Conservation (phyloP, 2,113 vertebrate species). For the Trochalopteron elliotii region DNA sequence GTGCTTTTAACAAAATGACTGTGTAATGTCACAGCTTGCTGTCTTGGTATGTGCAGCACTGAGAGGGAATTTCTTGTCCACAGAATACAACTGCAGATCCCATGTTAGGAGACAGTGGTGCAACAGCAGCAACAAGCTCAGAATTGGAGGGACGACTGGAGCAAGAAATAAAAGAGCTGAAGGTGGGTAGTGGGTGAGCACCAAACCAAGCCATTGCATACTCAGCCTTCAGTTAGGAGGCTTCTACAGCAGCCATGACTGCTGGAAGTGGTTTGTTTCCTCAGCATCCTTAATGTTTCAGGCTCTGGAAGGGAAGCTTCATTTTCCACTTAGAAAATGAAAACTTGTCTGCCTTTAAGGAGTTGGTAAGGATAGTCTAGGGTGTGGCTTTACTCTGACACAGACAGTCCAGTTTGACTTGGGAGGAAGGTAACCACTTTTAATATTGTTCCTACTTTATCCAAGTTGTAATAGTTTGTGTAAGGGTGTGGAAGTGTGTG, state of each 20-base stretch:
- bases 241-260: fast-evolving
- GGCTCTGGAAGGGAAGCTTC: background rate
- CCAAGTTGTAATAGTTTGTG: background rate
- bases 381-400: background rate
- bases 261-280: background rate
- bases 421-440: background rate
- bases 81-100: slow-evolving; percentile 65
- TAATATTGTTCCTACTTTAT: background rate
- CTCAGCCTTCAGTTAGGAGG: background rate
- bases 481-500: background rate
- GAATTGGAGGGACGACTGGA: slow-evolving; percentile 80
- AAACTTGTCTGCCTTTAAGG: background rate
- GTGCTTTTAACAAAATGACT: fast-evolving
- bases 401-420: background rate
- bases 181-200: slow-evolving; percentile 74
- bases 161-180: slow-evolving; percentile 80
- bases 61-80: background rate
- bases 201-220: background rate
- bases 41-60: background rate
- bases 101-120: slow-evolving; percentile 2
- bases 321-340: background rate
- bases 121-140: slow-evolving; percentile 18
- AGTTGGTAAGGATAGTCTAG: background rate
- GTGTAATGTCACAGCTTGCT: background rate
- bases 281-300: background rate